phyloP scores from a whole-genome alignment of 1,140 invertebrate species.

The Potamilus streckersoni region DNA sequence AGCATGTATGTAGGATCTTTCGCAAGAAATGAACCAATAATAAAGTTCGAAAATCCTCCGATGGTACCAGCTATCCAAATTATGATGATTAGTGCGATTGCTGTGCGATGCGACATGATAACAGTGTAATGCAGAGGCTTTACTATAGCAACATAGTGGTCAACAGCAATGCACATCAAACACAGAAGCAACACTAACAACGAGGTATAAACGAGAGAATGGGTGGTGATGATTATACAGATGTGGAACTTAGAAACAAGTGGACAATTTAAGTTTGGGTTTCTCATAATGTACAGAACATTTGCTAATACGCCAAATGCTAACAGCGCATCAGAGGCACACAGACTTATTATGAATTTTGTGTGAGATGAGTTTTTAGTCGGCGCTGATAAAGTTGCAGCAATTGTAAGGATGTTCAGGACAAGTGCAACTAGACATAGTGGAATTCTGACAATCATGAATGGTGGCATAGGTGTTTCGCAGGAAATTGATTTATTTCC shows the following conservation, averaged over 20 bases:
- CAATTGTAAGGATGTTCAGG: constrained; percentile 39
- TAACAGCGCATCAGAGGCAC: constrained; percentile 46
- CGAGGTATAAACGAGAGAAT: constrained; percentile 35
- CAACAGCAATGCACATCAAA: constrained; percentile 75
- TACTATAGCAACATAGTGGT: constrained; percentile 86
- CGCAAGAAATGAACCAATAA: constrained; percentile 41
- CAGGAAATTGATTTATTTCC: too few relatives aligned
- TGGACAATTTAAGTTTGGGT: not conserved
- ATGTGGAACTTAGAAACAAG: not conserved
- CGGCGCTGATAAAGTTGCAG: constrained; percentile 37
- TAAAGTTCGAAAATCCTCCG: constrained; percentile 65
- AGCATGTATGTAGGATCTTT: constrained; percentile 46
- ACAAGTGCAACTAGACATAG: not conserved
- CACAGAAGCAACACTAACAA: constrained; percentile 73
- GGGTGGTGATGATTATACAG: constrained; percentile 31
- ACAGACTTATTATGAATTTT: constrained; percentile 50
- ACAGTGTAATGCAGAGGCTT: constrained; percentile 85
- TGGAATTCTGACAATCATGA: too few relatives aligned
- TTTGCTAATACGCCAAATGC: constrained; percentile 30
- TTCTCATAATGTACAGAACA: constrained; percentile 30
- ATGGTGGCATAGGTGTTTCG: too few relatives aligned
- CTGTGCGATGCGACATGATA: constrained; percentile 72
- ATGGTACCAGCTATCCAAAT: constrained; percentile 73
- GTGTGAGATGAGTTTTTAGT: constrained; percentile 34
- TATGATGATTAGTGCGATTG: constrained; percentile 76